Evolutionary conservation across 2,888 invertebrate species (phyloP).

Genomic region (Glyphotaelius pellucidus): DNA sequence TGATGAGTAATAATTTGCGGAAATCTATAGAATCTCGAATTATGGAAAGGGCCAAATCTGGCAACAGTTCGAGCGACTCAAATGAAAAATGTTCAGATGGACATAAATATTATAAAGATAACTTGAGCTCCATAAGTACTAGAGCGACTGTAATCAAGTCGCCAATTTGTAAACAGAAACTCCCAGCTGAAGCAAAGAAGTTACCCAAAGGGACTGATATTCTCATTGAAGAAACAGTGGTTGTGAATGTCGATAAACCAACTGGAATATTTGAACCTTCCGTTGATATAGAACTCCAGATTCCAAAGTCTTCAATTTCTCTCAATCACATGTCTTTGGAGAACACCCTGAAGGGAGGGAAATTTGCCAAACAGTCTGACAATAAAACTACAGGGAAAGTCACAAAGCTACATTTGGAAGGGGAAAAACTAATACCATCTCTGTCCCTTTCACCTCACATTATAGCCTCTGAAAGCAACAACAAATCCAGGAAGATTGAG

Average conservation of each 20-base stretch:
- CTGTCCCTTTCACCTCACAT: conserved; percentile 69
- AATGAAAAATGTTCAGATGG: conserved; percentile 70
- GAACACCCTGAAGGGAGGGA: conserved; percentile 66
- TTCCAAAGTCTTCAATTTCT: conserved; percentile 78
- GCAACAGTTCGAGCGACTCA: conserved; percentile 67
- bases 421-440: conserved; percentile 74
- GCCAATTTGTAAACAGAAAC: conserved; percentile 76
- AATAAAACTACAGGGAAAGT: conserved; percentile 61
- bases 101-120: conserved; percentile 71
- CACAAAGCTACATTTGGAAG: conserved; percentile 71
- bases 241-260: conserved; percentile 77
- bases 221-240: conserved; percentile 69
- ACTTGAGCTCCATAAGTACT: conserved; percentile 71
- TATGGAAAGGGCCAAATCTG: conserved; percentile 74
- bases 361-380: conserved; percentile 53
- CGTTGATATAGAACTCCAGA: conserved; percentile 82
- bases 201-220: conserved; percentile 70
- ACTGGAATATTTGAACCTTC: conserved; percentile 85
- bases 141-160: conserved; percentile 79
- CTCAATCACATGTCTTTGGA: conserved; percentile 72
- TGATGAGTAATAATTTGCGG: conserved; percentile 75
- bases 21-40: conserved; percentile 77
- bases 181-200: conserved; percentile 74
- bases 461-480: conserved; percentile 71
- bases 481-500: conserved; percentile 75